These are phyloP conservation scores for Anaspis maculata DNA, from an alignment of 2,888 invertebrate species.

Conservation along the genomic window DNA sequence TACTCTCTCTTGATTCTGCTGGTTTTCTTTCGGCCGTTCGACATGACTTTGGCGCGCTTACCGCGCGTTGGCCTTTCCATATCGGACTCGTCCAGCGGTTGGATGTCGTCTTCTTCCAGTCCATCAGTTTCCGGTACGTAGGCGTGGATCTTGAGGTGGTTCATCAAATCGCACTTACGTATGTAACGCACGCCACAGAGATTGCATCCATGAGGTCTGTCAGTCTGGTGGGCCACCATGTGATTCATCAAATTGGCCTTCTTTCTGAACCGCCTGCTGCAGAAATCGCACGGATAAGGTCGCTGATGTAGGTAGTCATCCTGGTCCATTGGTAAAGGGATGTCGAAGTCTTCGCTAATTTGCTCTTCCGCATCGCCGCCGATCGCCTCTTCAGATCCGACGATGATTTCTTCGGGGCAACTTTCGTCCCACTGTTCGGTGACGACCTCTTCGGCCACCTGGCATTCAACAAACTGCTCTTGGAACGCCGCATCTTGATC, in stretches of 20 bases:
- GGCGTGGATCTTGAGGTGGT: slow-evolving; percentile 75
- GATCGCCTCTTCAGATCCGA: slow-evolving; percentile 49
- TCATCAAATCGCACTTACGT: slow-evolving; percentile 71
- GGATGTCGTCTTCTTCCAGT: slow-evolving; percentile 47
- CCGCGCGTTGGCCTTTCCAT: slow-evolving; percentile 18
- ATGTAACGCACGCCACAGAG: slow-evolving; percentile 74
- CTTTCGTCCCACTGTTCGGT: slow-evolving; percentile 75
- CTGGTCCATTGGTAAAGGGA: slow-evolving; percentile 74
- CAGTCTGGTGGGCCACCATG: slow-evolving; percentile 80
- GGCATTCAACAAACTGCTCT: slow-evolving; percentile 44
- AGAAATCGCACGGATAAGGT: slow-evolving; percentile 81
- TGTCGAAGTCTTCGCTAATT: slow-evolving; percentile 57
- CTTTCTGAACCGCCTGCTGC: slow-evolving; percentile 74
- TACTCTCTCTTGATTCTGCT: slow-evolving; percentile 33
- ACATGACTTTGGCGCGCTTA: slow-evolving; percentile 24
- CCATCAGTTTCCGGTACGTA: slow-evolving; percentile 58
- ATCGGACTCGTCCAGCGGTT: slow-evolving; percentile 27
- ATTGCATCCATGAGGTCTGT: slow-evolving; percentile 74
- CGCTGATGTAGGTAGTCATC: slow-evolving; percentile 67
- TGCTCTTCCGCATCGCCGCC: slow-evolving; percentile 46
- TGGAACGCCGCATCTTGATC: slow-evolving; percentile 27
- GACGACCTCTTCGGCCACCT: slow-evolving; percentile 70
- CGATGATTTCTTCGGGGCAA: slow-evolving; percentile 40
- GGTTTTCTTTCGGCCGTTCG: slow-evolving; percentile 26
- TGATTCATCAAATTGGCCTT: slow-evolving; percentile 79